Evolutionary conservation across 1,140 invertebrate genomes (phyloP), one percentile per base, ranked within the genome.

Genomic region (Leptoteleia sp.): DNA sequence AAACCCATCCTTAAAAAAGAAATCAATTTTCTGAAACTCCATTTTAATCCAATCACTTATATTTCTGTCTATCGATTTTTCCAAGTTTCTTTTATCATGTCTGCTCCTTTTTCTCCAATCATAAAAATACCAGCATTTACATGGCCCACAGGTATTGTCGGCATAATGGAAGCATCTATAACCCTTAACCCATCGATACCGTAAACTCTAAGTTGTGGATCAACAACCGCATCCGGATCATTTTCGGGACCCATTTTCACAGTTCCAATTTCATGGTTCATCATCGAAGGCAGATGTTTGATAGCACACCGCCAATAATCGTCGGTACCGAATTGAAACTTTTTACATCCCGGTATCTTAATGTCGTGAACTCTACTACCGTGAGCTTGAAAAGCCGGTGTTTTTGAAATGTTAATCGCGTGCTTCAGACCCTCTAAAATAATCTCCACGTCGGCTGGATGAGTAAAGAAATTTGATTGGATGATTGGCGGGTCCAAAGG

Each of bases 51-150:
- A n/a, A n/a, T n/a, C n/a, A n/a, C n/a, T n/a, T n/a, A n/a, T n/a
- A n/a, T n/a, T n/a, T n/a, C n/a, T n/a, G n/a, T n/a, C n/a, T n/a
- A n/a, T n/a, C n/a, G n/a, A n/a, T 25, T 64, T 9, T 70, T 40
- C 88, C 85, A 89, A 3, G 48, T 80, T 59, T 80, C 27, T 38
- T 93, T 94, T 19, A 97, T 95, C 82, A 97, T 91, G 84, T 96
- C 94, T 0, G 95, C 93, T 0, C 91, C 94, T 83, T 96, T 96
- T 86, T 98, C 96, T 0, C 92, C 96, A 40, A 98, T 94, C 96
- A 98, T 97, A 37, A 92, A 91, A 1, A 94, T 92, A 0, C 92
- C 92, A 0, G 93, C 94, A 67, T 93, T 94, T 0, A 93, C 92
- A 81, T 96, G 95, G 0, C 93, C 94, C 3, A 90, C 91, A 7